Conservation (phyloP, 2,888 invertebrate genomes). For the Plagiodera versicolora region DNA sequence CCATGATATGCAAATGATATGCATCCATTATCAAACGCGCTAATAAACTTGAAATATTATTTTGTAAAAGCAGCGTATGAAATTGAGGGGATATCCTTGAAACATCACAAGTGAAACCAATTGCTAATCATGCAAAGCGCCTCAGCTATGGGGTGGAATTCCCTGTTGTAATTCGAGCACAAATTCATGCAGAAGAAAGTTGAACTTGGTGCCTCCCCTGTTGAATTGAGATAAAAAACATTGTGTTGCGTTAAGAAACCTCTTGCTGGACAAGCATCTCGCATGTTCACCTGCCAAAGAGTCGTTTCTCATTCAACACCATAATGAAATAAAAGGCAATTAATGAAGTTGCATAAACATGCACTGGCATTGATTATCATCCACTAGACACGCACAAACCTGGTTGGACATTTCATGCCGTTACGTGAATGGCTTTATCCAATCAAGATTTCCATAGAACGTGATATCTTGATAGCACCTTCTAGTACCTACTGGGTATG, state of each 20-base stretch:
- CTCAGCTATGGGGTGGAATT: too few species aligned
- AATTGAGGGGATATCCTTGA: background rate
- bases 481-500: too few species aligned
- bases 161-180: too few species aligned
- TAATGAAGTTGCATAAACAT: conserved; percentile 29
- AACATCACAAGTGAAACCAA: background rate
- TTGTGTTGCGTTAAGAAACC: conserved; percentile 8
- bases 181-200: too few species aligned
- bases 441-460: background rate
- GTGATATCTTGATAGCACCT: background rate
- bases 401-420: conserved; percentile 16
- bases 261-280: conserved; percentile 8
- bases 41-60: conserved; percentile 22
- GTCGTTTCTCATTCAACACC: conserved; percentile 26
- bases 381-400: conserved; percentile 17
- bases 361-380: conserved; percentile 22
- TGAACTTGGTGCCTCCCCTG: too few species aligned
- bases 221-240: background rate
- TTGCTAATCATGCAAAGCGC: too few species aligned
- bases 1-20: conserved; percentile 24
- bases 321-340: conserved; percentile 25
- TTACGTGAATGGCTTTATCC: conserved; percentile 21
- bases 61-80: conserved; percentile 6
- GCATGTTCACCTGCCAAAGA: conserved; percentile 26
- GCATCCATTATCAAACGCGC: conserved; percentile 18